Base-by-base conservation (phyloP, 2,113 vertebrate species). In the Microtus pennsylvanicus region DNA sequence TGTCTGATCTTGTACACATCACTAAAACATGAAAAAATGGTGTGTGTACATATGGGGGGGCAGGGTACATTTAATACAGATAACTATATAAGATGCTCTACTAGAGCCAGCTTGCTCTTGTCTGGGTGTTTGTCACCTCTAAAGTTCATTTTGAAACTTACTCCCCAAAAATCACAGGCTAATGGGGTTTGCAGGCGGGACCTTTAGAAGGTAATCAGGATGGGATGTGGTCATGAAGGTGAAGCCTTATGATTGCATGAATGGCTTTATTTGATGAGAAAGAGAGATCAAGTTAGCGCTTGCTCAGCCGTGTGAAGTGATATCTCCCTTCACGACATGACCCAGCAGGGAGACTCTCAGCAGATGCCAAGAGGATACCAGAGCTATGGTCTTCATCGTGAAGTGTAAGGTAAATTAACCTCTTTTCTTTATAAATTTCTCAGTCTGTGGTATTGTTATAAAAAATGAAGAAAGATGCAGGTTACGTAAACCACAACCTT, bases 1-100 rank as follows among this genome's bases (percentile, higher is more conserved):
- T 85, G 19, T 69, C 65, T 78, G 19, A 93, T 74, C 93, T 87
- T 72, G 42, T n/a, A 86, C 24, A 91, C 77, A 91, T 47, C 55
- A 93, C 47, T 92, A 61, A 92, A 94, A 81, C 55, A 95, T 85
- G n/a, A 95, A 74, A 70, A 28, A 58, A 78, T 67, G 33, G 58
- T 61, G 3, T 70, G 35, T 35, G 24, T 65, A 2, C 35, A 17
- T 5, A 26, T 65, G 28, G 1, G 22, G 22, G 33, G 24, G 2
- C 47, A 30, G 17, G 17, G 11, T 21, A 80, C 11, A 5, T 87
- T 87, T 74, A 87, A 83, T 88, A 81, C 22, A 93, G 86, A 95
- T 33, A 77, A 75, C 30, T 94, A 83, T 69, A 22, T 38, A 90
- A 90, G 76, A 78, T 65, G 22, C 52, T 74, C 92, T 87, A 81